A percentile compares a stretch with the other conserved stretches of the same genome.
phyloP scores from a whole-genome alignment of 1,140 invertebrate species.

The Drosophila bipectinata region DNA sequence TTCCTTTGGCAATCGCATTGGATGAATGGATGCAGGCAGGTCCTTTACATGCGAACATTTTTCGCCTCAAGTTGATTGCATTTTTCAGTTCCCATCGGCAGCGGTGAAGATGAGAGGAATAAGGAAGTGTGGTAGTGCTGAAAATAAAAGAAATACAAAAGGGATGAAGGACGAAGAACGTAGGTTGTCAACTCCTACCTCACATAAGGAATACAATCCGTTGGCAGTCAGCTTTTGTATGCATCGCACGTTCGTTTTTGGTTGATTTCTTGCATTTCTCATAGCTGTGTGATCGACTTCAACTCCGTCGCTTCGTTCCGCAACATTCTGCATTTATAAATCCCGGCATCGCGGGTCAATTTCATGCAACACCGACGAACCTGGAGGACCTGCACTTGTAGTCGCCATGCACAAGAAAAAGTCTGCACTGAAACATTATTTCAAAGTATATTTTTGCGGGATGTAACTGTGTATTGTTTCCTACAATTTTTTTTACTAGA shows the following conservation, averaged over 20 bases:
- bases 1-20: constrained; percentile 56
- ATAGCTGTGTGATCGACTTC: constrained; percentile 52
- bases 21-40: constrained; percentile 35
- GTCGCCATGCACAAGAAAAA: constrained; percentile 7
- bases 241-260: constrained; percentile 79
- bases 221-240: constrained; percentile 65
- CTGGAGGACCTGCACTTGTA: constrained; percentile 28
- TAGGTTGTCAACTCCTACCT: constrained; percentile 48
- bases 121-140: neutral
- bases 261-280: constrained; percentile 81
- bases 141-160: neutral
- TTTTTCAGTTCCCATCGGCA: constrained; percentile 59
- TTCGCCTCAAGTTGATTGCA: constrained; percentile 79
- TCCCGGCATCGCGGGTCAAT: constrained; percentile 75
- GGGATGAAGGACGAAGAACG: neutral
- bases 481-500: too few relatives aligned
- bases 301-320: constrained; percentile 33
- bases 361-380: constrained; percentile 73
- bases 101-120: neutral
- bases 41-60: constrained; percentile 61
- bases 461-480: too few relatives aligned
- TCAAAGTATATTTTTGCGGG: too few relatives aligned
- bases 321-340: constrained; percentile 64
- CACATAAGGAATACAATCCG: constrained; percentile 74
- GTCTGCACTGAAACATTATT: too few relatives aligned